A percentile compares a stretch with the other conserved stretches of the same genome.
phyloP scores from a whole-genome alignment of 2,888 invertebrate species.

The Heteromurus nitidus region DNA sequence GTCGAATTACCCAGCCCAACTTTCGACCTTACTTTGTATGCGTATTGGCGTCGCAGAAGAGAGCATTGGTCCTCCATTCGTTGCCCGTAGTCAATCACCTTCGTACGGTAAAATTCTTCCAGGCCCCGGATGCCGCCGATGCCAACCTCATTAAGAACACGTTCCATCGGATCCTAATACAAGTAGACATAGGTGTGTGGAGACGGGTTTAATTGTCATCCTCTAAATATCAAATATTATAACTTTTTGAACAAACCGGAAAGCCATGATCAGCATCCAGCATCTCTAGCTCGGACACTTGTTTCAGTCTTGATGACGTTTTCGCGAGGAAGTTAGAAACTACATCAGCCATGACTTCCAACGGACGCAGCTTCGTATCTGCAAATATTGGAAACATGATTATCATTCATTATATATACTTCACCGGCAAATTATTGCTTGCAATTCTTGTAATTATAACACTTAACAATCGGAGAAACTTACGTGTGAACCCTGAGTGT shows the following conservation, averaged over 20 bases:
- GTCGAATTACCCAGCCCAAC: conserved; percentile 54
- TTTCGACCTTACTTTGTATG: conserved; percentile 62
- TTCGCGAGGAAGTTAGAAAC: conserved; percentile 55
- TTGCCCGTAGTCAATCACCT: conserved; percentile 75
- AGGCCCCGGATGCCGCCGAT: conserved; percentile 79
- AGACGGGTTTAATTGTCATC: too few species aligned
- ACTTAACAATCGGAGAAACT: too few species aligned
- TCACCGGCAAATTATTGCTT: too few species aligned
- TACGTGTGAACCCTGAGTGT: conserved; percentile 69
- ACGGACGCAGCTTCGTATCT: conserved; percentile 64
- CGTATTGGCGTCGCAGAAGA: conserved; percentile 75
- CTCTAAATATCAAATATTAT: too few species aligned
- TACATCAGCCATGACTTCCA: conserved; percentile 61
- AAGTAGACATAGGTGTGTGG: too few species aligned
- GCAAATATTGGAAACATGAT: background rate
- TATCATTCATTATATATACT: too few species aligned
- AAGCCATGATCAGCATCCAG: conserved; percentile 74
- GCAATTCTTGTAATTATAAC: too few species aligned
- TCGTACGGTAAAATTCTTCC: conserved; percentile 79
- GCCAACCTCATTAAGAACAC: conserved; percentile 80
- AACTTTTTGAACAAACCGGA: conserved; percentile 77
- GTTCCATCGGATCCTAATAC: conserved; percentile 79
- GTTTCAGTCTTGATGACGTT: conserved; percentile 61
- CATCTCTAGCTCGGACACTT: conserved; percentile 64
- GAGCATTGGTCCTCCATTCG: conserved; percentile 75